Conservation (phyloP, 2,888 invertebrate species). For the Hecatera dysodea region DNA sequence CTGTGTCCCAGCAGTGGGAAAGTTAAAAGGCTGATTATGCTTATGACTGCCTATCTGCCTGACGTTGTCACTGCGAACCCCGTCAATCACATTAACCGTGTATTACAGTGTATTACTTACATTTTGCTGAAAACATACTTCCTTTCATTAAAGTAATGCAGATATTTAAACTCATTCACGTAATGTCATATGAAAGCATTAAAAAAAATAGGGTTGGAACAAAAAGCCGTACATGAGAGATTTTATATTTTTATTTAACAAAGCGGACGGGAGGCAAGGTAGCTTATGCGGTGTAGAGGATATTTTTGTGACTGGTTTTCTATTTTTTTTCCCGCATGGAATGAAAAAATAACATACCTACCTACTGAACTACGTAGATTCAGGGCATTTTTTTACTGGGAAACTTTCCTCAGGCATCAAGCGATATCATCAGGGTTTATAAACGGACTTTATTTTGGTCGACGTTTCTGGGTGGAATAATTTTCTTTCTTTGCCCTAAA, state of each 20-base stretch:
- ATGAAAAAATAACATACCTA: slow-evolving; percentile 21
- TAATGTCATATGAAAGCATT: slow-evolving; percentile 47
- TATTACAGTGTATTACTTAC: background rate
- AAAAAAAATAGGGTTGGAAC: slow-evolving; percentile 38
- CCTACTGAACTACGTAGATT: background rate
- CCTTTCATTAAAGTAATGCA: slow-evolving; percentile 42
- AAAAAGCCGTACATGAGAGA: slow-evolving; percentile 34
- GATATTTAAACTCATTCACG: slow-evolving; percentile 42
- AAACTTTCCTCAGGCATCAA: background rate
- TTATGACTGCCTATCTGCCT: too few relatives aligned
- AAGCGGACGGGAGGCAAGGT: slow-evolving; percentile 32
- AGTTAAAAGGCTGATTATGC: too few relatives aligned
- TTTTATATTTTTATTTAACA: slow-evolving; percentile 56
- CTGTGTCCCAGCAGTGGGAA: too few relatives aligned
- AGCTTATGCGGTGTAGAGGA: slow-evolving; percentile 28
- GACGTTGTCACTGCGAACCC: too few relatives aligned
- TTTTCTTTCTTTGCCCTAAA: background rate
- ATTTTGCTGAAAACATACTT: background rate
- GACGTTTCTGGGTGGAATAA: background rate
- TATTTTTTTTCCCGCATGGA: slow-evolving; percentile 15
- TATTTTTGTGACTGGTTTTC: slow-evolving; percentile 32
- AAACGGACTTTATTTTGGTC: background rate
- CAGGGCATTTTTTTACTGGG: background rate
- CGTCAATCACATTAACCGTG: background rate
- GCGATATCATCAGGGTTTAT: background rate